Evolutionary conservation across 2,888 invertebrate species (phyloP), one percentile per base, ranked within the genome.

Genomic region (Ecdyonurus torrentis): DNA sequence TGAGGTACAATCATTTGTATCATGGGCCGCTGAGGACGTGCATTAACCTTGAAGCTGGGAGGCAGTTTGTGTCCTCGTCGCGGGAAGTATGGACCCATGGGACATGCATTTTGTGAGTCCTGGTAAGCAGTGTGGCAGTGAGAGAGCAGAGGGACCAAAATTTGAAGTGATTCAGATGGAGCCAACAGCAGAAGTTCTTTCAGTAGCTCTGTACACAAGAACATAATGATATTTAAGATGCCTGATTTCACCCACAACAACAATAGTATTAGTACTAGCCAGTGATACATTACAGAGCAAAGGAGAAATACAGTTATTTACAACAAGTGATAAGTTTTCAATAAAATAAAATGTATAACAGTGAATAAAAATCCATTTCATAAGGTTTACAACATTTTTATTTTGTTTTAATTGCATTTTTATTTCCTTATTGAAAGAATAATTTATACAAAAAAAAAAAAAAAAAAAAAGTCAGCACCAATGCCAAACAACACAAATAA

Each of bases 1-100:
- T 86, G 83, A 22, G 89, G 87, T 67, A 91, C 84, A 67, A 85
- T 85, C 89, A 90, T 91, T 76, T 87, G 91, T 62, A 89, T 86
- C 85, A 89, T 87, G 0, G 90, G 89, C 61, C 86, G 75, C 0
- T 87, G 83, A 2, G 89, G 89, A 61, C 89, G 77, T 1, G 87
- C 82, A 62, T 81, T 81, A 72, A 79, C 79, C 20, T 78, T 77
- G 37, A 79, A 73, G 25, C 67, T 66, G 1, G 79, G 76, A 37
- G 81, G 78, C 5, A 73, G 67, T 65, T 76, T 75, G 55, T 81
- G 79, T 1, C 86, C 85, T 63, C 86, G 78, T 60, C 86, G 78
- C 1, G 91, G 91, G 71, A 89, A 87, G 74, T 84, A 87, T 20
- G 88, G 88, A 0, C 87, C 90, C 65, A 85, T 78, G 0, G 86